Evolutionary conservation across 2,888 invertebrate species (phyloP).

Genomic region (Zaprionus lineosus): DNA sequence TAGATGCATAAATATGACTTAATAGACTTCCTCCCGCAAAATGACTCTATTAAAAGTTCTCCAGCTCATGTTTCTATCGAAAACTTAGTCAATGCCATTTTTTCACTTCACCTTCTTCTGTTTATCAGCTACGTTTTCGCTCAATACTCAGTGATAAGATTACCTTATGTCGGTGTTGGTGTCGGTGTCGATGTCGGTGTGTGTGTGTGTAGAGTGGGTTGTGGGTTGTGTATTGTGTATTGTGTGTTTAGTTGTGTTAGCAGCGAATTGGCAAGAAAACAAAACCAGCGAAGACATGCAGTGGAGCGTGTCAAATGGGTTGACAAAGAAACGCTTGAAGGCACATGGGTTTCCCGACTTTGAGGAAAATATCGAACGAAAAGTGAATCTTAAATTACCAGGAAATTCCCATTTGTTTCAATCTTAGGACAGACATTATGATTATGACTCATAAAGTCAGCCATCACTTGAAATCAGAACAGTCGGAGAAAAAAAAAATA

Average conservation of each 20-base stretch:
- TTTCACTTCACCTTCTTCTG: constrained; percentile 20
- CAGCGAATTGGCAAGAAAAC: constrained; percentile 21
- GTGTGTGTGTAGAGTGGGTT: constrained; percentile 1
- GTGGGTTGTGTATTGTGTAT: too few relatives aligned
- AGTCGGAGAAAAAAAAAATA: too few relatives aligned
- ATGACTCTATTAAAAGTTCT: constrained; percentile 1
- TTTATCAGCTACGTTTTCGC: constrained; percentile 43
- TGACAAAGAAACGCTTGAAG: too few relatives aligned
- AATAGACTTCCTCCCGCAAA: constrained; percentile 12
- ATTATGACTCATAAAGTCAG: too few relatives aligned
- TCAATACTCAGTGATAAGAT: constrained; percentile 61
- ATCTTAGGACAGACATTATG: too few relatives aligned
- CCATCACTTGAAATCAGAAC: too few relatives aligned
- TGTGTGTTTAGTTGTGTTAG: background rate
- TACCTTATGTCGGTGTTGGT: constrained; percentile 11
- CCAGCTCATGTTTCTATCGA: constrained; percentile 23
- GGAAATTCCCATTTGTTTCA: too few relatives aligned
- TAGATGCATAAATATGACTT: background rate
- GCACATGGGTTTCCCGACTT: too few relatives aligned
- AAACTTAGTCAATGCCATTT: constrained; percentile 46
- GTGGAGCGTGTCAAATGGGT: too few relatives aligned
- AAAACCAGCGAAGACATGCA: too few relatives aligned
- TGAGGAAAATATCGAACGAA: too few relatives aligned
- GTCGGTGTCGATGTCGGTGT: background rate
- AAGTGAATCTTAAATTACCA: too few relatives aligned